phyloP scores from a whole-genome alignment of 2,113 vertebrate genomes.

The Sebastes fasciatus region DNA sequence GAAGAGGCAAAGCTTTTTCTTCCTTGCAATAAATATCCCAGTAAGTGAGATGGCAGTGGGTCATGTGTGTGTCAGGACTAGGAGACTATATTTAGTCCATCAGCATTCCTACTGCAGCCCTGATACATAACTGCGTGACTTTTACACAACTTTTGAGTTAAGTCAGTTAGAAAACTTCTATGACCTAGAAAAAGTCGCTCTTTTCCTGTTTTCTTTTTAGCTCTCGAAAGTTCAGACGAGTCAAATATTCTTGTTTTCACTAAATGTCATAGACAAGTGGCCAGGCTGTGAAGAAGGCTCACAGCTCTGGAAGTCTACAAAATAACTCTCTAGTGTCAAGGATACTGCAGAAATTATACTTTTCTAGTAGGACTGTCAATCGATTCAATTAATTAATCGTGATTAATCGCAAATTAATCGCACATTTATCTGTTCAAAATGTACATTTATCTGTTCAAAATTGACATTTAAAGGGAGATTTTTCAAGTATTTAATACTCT shows the following conservation, averaged over 20 bases:
- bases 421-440: too few relatives aligned
- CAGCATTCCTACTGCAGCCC: conserved; percentile 49
- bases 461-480: too few relatives aligned
- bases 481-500: too few relatives aligned
- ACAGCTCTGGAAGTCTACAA: background rate
- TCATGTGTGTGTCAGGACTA: conserved; percentile 51
- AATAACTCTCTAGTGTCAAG: background rate
- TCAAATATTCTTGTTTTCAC: conserved; percentile 21
- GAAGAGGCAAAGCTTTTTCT: conserved; percentile 17
- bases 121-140: conserved; percentile 59
- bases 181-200: conserved; percentile 52
- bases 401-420: too few relatives aligned
- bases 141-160: conserved; percentile 66
- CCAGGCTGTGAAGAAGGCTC: conserved; percentile 1
- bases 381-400: too few relatives aligned
- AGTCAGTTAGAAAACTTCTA: conserved; percentile 48
- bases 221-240: conserved; percentile 25
- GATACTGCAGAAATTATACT: background rate
- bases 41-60: conserved; percentile 50
- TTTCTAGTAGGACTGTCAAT: too few relatives aligned
- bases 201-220: conserved; percentile 24
- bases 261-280: conserved; percentile 27
- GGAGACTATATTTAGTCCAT: conserved; percentile 67
- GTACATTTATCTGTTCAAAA: too few relatives aligned
- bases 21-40: conserved; percentile 38